Percentiles rank a stretch among this genome's conserved stretches.
These are phyloP conservation scores for Eira barbara DNA, from an alignment of 2,113 vertebrate genomes.

Conservation along the genomic window DNA sequence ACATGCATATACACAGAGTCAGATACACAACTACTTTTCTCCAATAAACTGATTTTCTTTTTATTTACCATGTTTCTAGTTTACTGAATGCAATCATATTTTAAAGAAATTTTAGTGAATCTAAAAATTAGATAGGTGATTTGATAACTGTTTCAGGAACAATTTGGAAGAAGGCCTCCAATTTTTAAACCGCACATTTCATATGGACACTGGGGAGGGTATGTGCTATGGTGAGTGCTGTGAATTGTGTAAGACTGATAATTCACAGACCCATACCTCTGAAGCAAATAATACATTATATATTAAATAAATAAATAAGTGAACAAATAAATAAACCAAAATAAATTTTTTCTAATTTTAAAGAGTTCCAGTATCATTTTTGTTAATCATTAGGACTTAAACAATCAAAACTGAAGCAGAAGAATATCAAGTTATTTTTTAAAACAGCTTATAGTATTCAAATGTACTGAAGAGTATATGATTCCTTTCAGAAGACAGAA, in stretches of 20 bases:
- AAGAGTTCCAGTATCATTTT: not conserved
- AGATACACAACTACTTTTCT: not conserved
- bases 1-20: not conserved
- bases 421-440: not conserved
- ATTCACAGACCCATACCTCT: too few relatives aligned
- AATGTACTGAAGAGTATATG: not conserved
- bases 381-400: not conserved
- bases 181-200: not conserved
- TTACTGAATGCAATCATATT: not conserved
- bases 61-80: not conserved
- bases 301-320: too few relatives aligned
- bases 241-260: too few relatives aligned
- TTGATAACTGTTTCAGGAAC: not conserved
- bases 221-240: too few relatives aligned
- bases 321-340: not conserved
- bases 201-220: too few relatives aligned
- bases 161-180: not conserved
- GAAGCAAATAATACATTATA: too few relatives aligned
- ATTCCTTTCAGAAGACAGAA: slow-evolving; percentile 6
- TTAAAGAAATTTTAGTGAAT: not conserved
- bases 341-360: not conserved
- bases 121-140: not conserved
- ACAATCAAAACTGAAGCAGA: not conserved
- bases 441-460: not conserved
- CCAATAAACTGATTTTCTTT: not conserved